A percentile compares a stretch with the other conserved stretches of the same genome.
Conservation (phyloP, 2,797 vertebrate genomes). For the Dendrocincla tyrannina region DNA sequence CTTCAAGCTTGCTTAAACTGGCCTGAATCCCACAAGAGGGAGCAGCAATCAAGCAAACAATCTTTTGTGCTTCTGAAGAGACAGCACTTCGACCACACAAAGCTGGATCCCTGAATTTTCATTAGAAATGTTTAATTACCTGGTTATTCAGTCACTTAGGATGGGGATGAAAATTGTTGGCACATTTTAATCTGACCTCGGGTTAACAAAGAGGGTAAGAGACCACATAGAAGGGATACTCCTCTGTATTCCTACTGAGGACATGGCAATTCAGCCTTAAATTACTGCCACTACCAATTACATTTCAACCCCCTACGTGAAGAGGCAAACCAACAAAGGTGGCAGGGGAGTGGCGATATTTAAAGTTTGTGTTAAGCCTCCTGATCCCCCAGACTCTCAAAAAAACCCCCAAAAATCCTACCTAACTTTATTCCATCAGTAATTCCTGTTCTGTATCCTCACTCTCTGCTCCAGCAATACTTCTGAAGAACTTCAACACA, state of each 20-base stretch:
- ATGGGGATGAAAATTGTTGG: not conserved
- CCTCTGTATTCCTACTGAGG: not conserved
- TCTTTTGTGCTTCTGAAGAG: not conserved
- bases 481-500: not conserved
- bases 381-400: not conserved
- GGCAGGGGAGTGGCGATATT: not conserved
- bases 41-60: slow-evolving; percentile 35
- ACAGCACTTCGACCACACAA: not conserved
- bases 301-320: not conserved
- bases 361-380: not conserved
- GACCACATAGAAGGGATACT: not conserved
- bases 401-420: not conserved
- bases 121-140: not conserved
- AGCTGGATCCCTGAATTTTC: not conserved
- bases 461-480: not conserved
- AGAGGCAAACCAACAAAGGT: not conserved
- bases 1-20: not conserved
- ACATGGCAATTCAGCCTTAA: not conserved
- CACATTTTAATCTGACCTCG: not conserved
- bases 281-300: not conserved
- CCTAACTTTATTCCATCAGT: not conserved
- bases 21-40: slow-evolving; percentile 52
- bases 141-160: not conserved
- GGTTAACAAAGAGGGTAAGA: not conserved
- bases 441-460: not conserved